Conservation (phyloP, 2,797 vertebrate genomes). For the Taenioides sp. region DNA sequence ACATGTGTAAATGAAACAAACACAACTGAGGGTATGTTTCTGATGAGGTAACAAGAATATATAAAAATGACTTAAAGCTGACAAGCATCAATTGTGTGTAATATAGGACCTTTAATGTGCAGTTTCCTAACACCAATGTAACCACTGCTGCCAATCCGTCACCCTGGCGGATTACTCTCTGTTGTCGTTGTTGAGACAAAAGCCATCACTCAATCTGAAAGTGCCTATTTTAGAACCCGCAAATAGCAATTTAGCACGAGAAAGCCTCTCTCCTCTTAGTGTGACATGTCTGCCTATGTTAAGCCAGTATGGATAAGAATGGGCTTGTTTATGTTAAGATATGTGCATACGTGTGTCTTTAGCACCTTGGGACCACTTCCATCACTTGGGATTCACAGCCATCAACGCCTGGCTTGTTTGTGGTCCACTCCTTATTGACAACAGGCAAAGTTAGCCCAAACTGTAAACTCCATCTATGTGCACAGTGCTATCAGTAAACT, state of each 20-base stretch:
- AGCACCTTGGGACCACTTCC: slow-evolving; percentile 9
- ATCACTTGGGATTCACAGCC: slow-evolving; percentile 10
- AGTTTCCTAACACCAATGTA: slow-evolving; percentile 39
- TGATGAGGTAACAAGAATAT: too few species aligned
- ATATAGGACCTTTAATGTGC: slow-evolving; percentile 33
- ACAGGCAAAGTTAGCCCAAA: background rate
- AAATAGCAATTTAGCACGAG: background rate
- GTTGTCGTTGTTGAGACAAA: slow-evolving; percentile 45
- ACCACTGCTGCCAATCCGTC: slow-evolving; percentile 40
- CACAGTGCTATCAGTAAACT: slow-evolving; percentile 46
- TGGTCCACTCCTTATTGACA: background rate
- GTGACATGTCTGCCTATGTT: slow-evolving; percentile 24
- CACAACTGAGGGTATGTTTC: too few species aligned
- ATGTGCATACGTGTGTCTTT: slow-evolving; percentile 4
- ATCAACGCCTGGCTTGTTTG: background rate
- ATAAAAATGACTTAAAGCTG: too few species aligned
- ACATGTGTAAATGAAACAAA: too few species aligned
- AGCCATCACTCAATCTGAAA: slow-evolving; percentile 43
- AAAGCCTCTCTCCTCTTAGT: slow-evolving; percentile 38
- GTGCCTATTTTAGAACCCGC: slow-evolving; percentile 45
- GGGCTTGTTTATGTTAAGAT: slow-evolving; percentile 9
- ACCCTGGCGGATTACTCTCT: slow-evolving; percentile 34
- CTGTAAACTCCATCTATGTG: slow-evolving; percentile 35
- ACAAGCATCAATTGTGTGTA: too few species aligned
- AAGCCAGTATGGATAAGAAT: background rate